Base-by-base conservation (phyloP, 2,113 vertebrate species). In the Notothenia coriiceps region DNA sequence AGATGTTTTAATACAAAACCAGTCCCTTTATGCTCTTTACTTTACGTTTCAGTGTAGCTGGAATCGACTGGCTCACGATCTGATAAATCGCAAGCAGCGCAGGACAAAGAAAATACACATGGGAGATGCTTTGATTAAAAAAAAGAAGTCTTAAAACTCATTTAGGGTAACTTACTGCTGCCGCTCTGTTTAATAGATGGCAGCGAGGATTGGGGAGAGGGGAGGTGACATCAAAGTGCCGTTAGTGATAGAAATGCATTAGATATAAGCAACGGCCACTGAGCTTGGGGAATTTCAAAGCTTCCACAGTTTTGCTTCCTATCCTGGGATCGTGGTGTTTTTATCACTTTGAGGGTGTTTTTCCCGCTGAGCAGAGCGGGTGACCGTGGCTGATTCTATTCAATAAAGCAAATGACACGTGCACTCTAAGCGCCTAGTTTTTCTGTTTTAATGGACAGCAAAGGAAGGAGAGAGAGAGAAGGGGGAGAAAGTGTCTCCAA, bases 261-360 rank as follows among this genome's bases (percentile, higher is more conserved):
- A 86, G 88, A 87, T 79, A 80, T 74, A 82, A 86, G 84, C 70
- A 17, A 17, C 54, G 47, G 47, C 63, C 79, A 11, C 73, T 76
- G 70, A 91, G 86, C 79, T 87, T 87, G 67, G 71, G 65, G 65
- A 70, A 85, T 87, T 88, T 89, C 85, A 91, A 89, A 90, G 88
- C 76, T 51, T 66, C 10, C 1, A 72, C 47, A 25, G 70, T 64
- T 74, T 54, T 52, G 18, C 80, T 64, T 72, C 74, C 65, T 74
- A 67, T 82, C 81, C 74, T 44, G 70, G 65, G 59, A 82, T 89
- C 69, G 72, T 15, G 20, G 73, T 82, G 51, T 71, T 86, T 74
- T 82, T 80, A 82, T 82, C 52, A 72, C 84, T 89, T 70, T 81
- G 82, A 85, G 75, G 66, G 50, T 70, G 67, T 82, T 87, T 84